phyloP scores from a whole-genome alignment of 1,140 invertebrate species.

The Lordiphosa clarofinis region DNA sequence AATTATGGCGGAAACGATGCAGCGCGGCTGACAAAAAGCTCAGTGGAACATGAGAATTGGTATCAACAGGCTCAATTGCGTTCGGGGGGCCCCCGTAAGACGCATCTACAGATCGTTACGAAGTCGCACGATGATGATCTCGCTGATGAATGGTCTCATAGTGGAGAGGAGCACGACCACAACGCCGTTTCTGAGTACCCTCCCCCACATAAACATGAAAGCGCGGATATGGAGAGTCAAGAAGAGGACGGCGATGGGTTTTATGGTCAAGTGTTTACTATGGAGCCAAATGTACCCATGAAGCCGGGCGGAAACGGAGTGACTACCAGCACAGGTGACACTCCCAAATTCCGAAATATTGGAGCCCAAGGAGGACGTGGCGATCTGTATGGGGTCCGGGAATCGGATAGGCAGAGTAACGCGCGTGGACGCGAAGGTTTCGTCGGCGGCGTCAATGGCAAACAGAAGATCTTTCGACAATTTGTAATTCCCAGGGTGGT shows the following conservation, averaged over 20 bases:
- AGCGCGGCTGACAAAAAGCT: constrained; percentile 12
- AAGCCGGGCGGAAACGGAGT: constrained; percentile 22
- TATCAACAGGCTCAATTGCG: constrained; percentile 32
- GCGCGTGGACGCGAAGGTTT: constrained; percentile 54
- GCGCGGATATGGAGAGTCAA: constrained; percentile 29
- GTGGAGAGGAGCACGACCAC: constrained; percentile 39
- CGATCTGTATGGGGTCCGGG: constrained; percentile 54
- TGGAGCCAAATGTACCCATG: constrained; percentile 45
- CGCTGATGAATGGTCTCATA: constrained; percentile 40
- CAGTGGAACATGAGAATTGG: constrained; percentile 32
- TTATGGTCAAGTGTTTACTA: constrained; percentile 43
- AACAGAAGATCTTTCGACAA: constrained; percentile 72
- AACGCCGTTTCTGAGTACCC: constrained; percentile 44
- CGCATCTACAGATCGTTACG: constrained; percentile 17
- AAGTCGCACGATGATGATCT: constrained; percentile 34
- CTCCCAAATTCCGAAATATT: constrained; percentile 55
- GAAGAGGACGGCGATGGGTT: constrained; percentile 31
- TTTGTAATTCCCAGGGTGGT: constrained; percentile 44
- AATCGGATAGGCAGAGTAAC: constrained; percentile 50
- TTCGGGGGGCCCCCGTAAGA: constrained; percentile 27
- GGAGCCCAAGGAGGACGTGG: constrained; percentile 53
- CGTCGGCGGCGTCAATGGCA: constrained; percentile 49
- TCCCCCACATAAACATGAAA: constrained; percentile 32
- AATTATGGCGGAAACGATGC: background rate
- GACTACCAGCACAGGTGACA: constrained; percentile 29